A percentile compares a stretch with the other conserved stretches of the same genome.
Evolutionary conservation across 2,113 vertebrate species (phyloP).

Genomic region (Tamias sibiricus): DNA sequence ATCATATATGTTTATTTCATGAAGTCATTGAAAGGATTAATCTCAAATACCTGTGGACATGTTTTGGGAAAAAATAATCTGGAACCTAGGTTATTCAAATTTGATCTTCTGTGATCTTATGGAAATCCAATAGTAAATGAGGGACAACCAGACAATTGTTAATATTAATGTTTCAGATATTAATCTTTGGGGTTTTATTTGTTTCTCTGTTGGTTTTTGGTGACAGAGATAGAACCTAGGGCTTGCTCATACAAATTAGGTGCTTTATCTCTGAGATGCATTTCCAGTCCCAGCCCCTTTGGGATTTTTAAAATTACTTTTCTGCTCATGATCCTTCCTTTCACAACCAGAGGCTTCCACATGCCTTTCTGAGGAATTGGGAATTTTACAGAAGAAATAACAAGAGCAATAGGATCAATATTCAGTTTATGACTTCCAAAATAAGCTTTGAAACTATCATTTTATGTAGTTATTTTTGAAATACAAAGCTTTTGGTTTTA

Average conservation of each 20-base stretch:
- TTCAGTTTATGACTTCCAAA: not conserved
- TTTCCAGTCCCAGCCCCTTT: not conserved
- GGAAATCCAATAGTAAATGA: not conserved
- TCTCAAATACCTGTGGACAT: accelerated
- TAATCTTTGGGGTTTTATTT: not conserved
- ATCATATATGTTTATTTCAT: not conserved
- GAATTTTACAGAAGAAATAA: not conserved
- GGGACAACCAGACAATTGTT: not conserved
- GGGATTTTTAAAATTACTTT: not conserved
- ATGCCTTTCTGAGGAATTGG: not conserved
- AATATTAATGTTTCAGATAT: not conserved
- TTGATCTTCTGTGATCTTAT: not conserved
- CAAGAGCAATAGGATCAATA: not conserved
- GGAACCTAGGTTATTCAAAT: not conserved
- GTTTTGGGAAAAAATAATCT: not conserved
- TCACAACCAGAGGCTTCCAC: not conserved
- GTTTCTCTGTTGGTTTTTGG: too few species aligned
- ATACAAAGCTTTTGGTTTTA: not conserved
- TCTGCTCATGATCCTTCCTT: not conserved
- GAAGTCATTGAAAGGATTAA: not conserved
- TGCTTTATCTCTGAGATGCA: not conserved
- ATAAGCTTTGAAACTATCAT: not conserved
- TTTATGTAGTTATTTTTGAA: not conserved
- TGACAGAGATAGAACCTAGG: accelerated
- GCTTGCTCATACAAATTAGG: not conserved